These are phyloP conservation scores for Nemoura dubitans DNA, from an alignment of 2,888 invertebrate genomes.

Conservation along the genomic window DNA sequence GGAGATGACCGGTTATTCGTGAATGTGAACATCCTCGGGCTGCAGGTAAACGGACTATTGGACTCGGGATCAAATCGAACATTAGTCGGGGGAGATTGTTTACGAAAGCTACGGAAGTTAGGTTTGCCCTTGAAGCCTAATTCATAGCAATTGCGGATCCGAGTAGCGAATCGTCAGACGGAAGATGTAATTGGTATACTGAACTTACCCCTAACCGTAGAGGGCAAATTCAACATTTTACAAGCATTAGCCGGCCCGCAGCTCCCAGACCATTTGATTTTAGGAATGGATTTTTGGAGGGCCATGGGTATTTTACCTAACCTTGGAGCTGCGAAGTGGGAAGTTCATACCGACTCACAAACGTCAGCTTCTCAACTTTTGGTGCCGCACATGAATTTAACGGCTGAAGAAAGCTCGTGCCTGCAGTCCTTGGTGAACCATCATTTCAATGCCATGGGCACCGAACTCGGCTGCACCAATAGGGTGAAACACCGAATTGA, in stretches of 20 bases:
- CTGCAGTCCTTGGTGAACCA: too few relatives aligned
- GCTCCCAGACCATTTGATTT: not conserved
- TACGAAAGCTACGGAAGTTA: not conserved
- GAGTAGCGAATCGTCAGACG: not conserved
- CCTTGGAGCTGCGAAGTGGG: not conserved
- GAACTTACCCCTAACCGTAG: not conserved
- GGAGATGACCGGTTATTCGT: not conserved
- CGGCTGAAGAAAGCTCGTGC: too few relatives aligned
- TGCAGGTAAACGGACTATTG: not conserved
- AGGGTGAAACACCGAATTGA: constrained; percentile 8
- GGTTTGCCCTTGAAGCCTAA: not conserved
- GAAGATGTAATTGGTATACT: not conserved
- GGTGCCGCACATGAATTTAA: too few relatives aligned
- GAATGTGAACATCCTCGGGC: not conserved
- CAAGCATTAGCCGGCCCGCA: not conserved
- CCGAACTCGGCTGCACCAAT: constrained; percentile 40
- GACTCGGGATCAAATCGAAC: constrained; percentile 2
- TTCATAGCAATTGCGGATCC: not conserved
- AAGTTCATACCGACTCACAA: too few relatives aligned
- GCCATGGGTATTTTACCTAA: not conserved
- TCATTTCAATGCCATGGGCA: too few relatives aligned
- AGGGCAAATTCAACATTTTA: not conserved
- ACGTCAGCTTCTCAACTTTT: too few relatives aligned
- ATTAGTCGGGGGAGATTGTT: not conserved
- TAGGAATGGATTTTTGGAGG: constrained; percentile 15